A percentile compares a stretch with the other conserved stretches of the same genome.
Evolutionary conservation across 2,113 vertebrate genomes (phyloP).

Genomic region (Oncorhynchus nerka): DNA sequence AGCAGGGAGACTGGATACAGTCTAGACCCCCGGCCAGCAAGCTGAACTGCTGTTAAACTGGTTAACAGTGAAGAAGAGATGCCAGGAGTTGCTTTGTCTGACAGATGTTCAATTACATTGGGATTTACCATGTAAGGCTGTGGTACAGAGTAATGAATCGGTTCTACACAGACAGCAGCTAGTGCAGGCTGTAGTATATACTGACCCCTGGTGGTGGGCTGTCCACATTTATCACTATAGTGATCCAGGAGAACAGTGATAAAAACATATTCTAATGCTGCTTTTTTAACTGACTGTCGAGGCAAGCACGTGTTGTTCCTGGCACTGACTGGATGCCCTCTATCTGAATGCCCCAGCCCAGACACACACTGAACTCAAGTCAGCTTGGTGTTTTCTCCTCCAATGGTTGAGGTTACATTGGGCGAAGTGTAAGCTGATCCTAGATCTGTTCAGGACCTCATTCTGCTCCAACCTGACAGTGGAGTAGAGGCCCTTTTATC

Average conservation of each 20-base stretch:
- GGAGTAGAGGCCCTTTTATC: not conserved
- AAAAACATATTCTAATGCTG: not conserved
- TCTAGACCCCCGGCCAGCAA: not conserved
- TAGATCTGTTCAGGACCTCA: too few relatives aligned
- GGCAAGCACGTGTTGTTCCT: not conserved
- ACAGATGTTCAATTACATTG: constrained; percentile 17
- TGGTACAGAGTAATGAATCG: not conserved
- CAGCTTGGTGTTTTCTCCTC: too few relatives aligned
- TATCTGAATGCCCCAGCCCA: not conserved
- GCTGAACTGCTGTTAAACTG: constrained; percentile 16
- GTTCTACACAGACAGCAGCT: constrained; percentile 13
- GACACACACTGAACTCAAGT: too few relatives aligned
- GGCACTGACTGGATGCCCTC: not conserved
- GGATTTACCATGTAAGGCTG: constrained; percentile 18
- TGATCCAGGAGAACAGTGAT: too few relatives aligned
- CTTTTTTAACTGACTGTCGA: not conserved
- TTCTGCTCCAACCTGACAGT: not conserved
- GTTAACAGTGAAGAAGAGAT: not conserved
- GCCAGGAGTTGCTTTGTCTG: constrained; percentile 3
- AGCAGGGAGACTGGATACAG: not conserved
- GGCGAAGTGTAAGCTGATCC: too few relatives aligned
- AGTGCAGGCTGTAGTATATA: not conserved
- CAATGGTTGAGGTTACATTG: too few relatives aligned
- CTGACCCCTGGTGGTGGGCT: constrained; percentile 56
- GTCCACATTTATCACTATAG: too few relatives aligned